These are phyloP conservation scores for Galerucella pusilla DNA, from an alignment of 2,888 invertebrate species.

Conservation along the genomic window DNA sequence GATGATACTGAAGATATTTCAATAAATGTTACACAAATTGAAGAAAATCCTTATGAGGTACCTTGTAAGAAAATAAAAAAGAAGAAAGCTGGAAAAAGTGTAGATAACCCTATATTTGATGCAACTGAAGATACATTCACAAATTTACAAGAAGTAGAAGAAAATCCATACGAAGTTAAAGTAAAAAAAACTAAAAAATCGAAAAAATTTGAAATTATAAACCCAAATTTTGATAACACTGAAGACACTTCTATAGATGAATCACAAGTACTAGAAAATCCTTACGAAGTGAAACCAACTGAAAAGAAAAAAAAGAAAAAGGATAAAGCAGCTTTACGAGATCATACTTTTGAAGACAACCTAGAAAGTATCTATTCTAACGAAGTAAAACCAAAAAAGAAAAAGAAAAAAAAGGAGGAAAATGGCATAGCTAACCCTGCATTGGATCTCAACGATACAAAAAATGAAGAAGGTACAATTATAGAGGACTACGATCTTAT, in stretches of 20 bases:
- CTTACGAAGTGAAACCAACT: slow-evolving; percentile 16
- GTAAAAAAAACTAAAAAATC: neutral
- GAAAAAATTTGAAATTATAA: neutral
- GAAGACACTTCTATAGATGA: neutral
- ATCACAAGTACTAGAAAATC: neutral
- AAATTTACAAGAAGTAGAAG: neutral
- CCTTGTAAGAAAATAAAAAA: slow-evolving; percentile 44
- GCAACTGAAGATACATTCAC: neutral
- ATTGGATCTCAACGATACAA: slow-evolving; percentile 44
- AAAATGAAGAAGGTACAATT: slow-evolving; percentile 25
- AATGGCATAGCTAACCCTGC: slow-evolving; percentile 46
- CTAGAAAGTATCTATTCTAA: slow-evolving; percentile 31
- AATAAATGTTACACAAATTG: slow-evolving; percentile 19
- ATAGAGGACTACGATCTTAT: slow-evolving; percentile 49
- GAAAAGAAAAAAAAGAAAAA: slow-evolving; percentile 36
- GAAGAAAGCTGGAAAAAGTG: slow-evolving; percentile 32
- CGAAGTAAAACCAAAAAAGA: slow-evolving; percentile 36
- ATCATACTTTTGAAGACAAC: slow-evolving; percentile 46
- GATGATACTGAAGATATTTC: slow-evolving; percentile 31
- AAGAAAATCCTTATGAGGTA: slow-evolving; percentile 47
- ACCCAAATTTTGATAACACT: neutral
- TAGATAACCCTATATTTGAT: neutral
- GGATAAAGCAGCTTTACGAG: slow-evolving; percentile 38
- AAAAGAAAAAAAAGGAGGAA: slow-evolving; percentile 19
- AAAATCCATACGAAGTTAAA: neutral